Conservation (phyloP, 1,140 invertebrate species). For the Triops longicaudatus region DNA sequence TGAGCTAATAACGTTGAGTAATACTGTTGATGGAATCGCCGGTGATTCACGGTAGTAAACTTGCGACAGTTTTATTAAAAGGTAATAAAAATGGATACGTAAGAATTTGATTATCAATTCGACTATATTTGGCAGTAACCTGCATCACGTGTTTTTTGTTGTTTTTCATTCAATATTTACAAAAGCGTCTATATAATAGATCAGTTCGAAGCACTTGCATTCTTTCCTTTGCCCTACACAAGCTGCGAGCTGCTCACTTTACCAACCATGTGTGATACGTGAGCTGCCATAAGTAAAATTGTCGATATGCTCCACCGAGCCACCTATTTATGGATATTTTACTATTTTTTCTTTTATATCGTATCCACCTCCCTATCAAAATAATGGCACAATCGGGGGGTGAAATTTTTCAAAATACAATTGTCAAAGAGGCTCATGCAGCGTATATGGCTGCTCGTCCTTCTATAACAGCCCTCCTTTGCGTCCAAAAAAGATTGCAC, state of each 20-base stretch:
- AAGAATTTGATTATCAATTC: background rate
- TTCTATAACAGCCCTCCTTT: slow-evolving; percentile 67
- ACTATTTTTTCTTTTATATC: no score
- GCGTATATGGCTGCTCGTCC: background rate
- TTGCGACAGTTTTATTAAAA: background rate
- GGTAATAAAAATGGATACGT: background rate
- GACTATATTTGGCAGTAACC: slow-evolving; percentile 6
- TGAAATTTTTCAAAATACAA: background rate
- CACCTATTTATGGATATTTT: no score
- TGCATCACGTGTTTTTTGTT: background rate
- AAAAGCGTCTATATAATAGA: slow-evolving; percentile 13
- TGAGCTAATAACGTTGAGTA: background rate
- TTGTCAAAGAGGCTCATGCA: background rate
- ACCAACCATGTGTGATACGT: no score
- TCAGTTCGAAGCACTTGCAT: background rate
- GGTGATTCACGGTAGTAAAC: background rate
- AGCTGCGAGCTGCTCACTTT: background rate
- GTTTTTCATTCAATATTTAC: background rate
- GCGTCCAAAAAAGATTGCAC: slow-evolving; percentile 67
- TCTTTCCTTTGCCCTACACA: background rate
- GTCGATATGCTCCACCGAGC: no score
- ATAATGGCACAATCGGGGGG: background rate
- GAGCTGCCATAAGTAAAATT: no score
- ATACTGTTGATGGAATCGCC: background rate
- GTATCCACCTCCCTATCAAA: background rate